Evolutionary conservation across 2,113 vertebrate genomes (phyloP).

Genomic region (Osmerus mordax): DNA sequence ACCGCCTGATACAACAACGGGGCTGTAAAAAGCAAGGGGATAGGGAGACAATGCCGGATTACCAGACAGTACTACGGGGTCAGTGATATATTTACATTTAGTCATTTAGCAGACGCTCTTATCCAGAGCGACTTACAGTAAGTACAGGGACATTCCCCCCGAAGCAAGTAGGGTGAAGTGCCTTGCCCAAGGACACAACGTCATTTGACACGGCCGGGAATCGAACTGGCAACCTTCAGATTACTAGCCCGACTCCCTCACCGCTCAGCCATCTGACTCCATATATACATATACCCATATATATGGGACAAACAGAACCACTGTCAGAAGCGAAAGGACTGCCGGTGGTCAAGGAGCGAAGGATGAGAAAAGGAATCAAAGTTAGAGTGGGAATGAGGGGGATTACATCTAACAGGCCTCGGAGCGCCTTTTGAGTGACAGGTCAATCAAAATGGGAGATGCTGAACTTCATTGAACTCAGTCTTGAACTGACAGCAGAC

Average conservation of each 20-base stretch:
- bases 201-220: too few species aligned
- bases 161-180: too few species aligned
- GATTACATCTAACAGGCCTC: background rate
- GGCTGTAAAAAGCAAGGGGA: slow-evolving; percentile 45
- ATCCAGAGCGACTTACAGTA: too few species aligned
- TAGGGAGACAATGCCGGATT: slow-evolving; percentile 41
- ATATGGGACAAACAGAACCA: slow-evolving; percentile 14
- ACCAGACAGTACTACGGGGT: slow-evolving; percentile 32
- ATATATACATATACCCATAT: too few species aligned
- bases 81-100: too few species aligned
- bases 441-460: slow-evolving; percentile 32
- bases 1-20: slow-evolving; percentile 44
- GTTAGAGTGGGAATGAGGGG: slow-evolving; percentile 20
- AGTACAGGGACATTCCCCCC: too few species aligned
- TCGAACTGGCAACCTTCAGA: too few species aligned
- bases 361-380: background rate
- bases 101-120: too few species aligned
- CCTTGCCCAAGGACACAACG: too few species aligned
- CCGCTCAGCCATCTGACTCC: too few species aligned
- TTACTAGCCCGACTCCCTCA: too few species aligned
- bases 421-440: slow-evolving; percentile 6
- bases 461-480: background rate
- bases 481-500: slow-evolving; percentile 37
- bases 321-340: background rate
- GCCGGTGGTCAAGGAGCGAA: background rate